Percentiles rank a stretch among this genome's conserved stretches.
These are phyloP conservation scores for Bellardia bayeri DNA, from an alignment of 2,888 invertebrate species.

Conservation along the genomic window DNA sequence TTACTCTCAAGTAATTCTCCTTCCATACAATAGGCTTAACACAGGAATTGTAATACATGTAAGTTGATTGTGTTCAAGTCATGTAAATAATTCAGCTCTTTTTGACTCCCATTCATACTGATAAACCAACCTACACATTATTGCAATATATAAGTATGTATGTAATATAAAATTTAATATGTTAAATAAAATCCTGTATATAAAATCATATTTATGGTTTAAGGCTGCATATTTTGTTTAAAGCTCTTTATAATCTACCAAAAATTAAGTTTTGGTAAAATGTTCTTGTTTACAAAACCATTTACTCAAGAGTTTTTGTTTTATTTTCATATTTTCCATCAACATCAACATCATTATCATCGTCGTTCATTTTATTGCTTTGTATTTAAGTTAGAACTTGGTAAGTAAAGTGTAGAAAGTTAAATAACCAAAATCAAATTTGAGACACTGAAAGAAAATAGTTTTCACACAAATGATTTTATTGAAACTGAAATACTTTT, in stretches of 20 bases:
- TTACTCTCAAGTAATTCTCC: conserved; percentile 28
- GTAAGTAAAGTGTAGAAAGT: not conserved
- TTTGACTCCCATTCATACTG: not conserved
- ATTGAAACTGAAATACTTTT: too few species aligned
- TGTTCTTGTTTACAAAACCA: not conserved
- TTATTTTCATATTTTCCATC: not conserved
- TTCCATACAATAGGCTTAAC: conserved; percentile 18
- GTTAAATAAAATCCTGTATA: not conserved
- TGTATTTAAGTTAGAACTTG: not conserved
- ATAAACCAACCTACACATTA: conserved; percentile 35
- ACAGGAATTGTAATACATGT: conserved; percentile 33
- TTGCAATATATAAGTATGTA: too few species aligned
- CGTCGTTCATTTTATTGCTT: conserved; percentile 8
- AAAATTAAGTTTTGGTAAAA: not conserved
- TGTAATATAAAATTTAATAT: not conserved
- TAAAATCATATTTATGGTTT: not conserved
- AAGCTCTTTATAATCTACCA: conserved; percentile 6
- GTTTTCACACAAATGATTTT: not conserved
- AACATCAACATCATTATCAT: not conserved
- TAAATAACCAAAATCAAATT: not conserved
- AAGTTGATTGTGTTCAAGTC: conserved; percentile 20
- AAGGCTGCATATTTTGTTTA: conserved; percentile 1
- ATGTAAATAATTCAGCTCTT: conserved; percentile 25
- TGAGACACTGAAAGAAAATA: not conserved
- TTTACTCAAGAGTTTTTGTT: conserved; percentile 10